Base-by-base conservation (phyloP, 2,888 invertebrate species). In the Lasioglossum leucozonium region DNA sequence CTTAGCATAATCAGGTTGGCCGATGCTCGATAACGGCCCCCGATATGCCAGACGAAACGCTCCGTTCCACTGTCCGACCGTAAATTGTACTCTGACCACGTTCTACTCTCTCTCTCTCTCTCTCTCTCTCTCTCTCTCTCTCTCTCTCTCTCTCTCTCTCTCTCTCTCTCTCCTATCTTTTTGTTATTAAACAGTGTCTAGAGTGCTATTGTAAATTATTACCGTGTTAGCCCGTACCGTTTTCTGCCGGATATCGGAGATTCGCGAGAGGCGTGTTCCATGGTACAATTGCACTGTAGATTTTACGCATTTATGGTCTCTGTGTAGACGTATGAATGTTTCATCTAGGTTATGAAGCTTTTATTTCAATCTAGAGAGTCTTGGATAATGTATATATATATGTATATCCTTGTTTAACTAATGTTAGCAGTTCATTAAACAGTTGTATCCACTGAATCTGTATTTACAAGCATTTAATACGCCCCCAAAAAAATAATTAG, bases 1-100 rank as follows among this genome's bases (percentile, higher is more conserved):
- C 92, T 94, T 94, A 94, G 93, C 94, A 94, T 94, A 94, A 94
- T 94, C 92, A 94, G 93, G 86, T 91, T 85, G 84, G 90, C 84
- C 91, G 90, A 86, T 89, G 91, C 81, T 87, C 89, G 91, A 93
- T 93, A 93, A 91, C 91, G 81, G 73, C 69, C 73, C 86, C 71
- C 55, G 84, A 84, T 82, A 88, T 84, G 80, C 85, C 88, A 85
- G 88, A 87, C 85, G 67, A 75, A 85, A 55, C 84, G 79, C 80
- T 84, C 87, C 72, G 85, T 86, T 30, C 62, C 2, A 62, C 62
- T 89, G 73, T 72, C 65, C 51, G 72, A 74, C 73, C 79, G 82
- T 85, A 84, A 85, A 90, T 87, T 89, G 84, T 44, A 62, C 65
- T 58, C 77, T 34, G 34, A 30, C 62, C 30, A 30, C 11, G 30